phyloP scores from a whole-genome alignment of 2,797 vertebrate genomes.

The Scolopax rusticola region DNA sequence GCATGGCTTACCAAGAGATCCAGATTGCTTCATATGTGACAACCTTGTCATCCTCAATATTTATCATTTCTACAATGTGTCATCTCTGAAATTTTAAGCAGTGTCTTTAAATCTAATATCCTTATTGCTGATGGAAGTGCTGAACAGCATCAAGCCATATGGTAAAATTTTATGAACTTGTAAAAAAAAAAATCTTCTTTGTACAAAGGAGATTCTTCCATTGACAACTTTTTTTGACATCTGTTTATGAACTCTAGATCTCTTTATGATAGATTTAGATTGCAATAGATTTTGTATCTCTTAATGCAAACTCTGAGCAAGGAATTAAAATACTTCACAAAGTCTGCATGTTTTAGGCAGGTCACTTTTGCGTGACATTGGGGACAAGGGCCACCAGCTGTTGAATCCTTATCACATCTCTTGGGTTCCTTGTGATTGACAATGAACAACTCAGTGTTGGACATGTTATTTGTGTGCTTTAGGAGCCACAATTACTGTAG shows the following conservation, averaged over 20 bases:
- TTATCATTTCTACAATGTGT: background rate
- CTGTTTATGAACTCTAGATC: background rate
- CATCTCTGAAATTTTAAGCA: background rate
- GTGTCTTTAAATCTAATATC: background rate
- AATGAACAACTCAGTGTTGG: background rate
- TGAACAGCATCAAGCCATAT: background rate
- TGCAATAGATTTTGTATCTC: background rate
- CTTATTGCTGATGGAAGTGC: background rate
- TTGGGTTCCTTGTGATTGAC: background rate
- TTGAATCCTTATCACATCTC: background rate
- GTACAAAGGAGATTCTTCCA: background rate
- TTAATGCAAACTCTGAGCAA: background rate
- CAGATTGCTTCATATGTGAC: background rate
- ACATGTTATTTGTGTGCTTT: background rate
- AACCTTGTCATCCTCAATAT: background rate
- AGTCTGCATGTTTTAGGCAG: background rate
- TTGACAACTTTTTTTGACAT: background rate
- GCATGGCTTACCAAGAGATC: background rate
- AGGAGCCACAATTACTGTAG: background rate
- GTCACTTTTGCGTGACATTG: background rate
- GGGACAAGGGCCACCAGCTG: background rate
- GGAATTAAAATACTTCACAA: background rate
- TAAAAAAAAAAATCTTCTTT: background rate
- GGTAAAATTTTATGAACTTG: background rate
- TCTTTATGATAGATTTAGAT: background rate